Percentiles rank a stretch among this genome's conserved stretches.
Conservation (phyloP, 2,888 invertebrate genomes). For the Syritta pipiens region DNA sequence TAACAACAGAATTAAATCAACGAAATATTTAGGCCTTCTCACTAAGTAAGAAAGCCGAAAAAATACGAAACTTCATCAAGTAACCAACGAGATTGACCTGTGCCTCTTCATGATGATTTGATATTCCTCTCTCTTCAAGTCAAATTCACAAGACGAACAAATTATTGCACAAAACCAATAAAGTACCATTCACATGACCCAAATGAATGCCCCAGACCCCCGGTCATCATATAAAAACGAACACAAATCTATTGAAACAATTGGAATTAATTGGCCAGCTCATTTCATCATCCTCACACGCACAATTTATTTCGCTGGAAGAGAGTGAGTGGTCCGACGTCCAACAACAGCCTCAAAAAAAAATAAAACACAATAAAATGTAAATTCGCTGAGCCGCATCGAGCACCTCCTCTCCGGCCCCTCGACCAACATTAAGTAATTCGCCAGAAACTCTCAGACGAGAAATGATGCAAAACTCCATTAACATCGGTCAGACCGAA, state of each 20-base stretch:
- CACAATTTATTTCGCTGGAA: conserved; percentile 53
- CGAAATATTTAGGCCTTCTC: no score
- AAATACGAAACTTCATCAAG: no score
- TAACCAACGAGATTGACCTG: no score
- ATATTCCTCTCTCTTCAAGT: no score
- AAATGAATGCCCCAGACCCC: background rate
- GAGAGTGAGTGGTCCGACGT: background rate
- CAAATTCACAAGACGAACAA: no score
- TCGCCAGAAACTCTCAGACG: conserved; percentile 40
- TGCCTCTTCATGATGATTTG: no score
- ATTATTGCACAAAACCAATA: background rate
- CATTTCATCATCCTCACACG: conserved; percentile 63
- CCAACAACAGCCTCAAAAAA: no score
- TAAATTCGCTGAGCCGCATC: conserved; percentile 49
- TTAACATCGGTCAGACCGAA: conserved; percentile 41
- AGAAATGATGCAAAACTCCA: conserved; percentile 41
- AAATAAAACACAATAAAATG: conserved; percentile 12
- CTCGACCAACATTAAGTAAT: conserved; percentile 51
- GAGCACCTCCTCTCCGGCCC: background rate
- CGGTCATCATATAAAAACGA: background rate
- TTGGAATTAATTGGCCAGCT: conserved; percentile 53
- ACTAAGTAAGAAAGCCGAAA: no score
- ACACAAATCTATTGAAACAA: conserved; percentile 28
- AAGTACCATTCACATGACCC: conserved; percentile 17
- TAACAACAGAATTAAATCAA: no score